These are phyloP conservation scores for Columba janthina DNA, from an alignment of 2,113 vertebrate species.

Conservation along the genomic window DNA sequence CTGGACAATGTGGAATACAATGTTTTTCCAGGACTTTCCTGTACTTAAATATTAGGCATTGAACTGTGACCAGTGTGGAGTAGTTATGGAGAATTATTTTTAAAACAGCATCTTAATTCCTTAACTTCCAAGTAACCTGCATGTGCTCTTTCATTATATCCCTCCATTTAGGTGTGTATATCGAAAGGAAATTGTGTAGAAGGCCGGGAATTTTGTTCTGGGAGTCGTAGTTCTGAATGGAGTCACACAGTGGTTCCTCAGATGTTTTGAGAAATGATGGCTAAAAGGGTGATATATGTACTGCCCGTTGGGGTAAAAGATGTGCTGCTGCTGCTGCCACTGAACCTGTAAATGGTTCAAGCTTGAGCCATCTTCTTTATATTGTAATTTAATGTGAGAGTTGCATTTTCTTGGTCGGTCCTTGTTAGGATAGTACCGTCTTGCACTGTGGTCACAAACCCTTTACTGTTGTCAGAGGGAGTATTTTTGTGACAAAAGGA, in stretches of 20 bases:
- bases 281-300: rapidly evolving
- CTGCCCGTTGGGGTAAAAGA: not conserved
- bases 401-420: not conserved
- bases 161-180: not conserved
- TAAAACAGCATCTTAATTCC: not conserved
- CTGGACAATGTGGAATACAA: not conserved
- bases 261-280: not conserved
- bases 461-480: not conserved
- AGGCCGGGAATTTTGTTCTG: not conserved
- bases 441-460: not conserved
- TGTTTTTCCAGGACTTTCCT: not conserved
- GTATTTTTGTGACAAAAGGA: not conserved
- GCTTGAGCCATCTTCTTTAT: no score
- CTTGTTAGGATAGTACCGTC: not conserved
- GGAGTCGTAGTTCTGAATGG: not conserved
- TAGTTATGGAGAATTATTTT: not conserved
- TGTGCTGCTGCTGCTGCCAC: not conserved
- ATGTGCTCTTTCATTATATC: not conserved
- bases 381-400: rapidly evolving
- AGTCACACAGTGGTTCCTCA: rapidly evolving
- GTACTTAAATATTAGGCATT: not conserved
- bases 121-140: not conserved
- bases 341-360: not conserved
- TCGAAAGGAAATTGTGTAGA: not conserved
- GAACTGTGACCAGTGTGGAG: not conserved